These are phyloP conservation scores for Iphiclides podalirius DNA, from an alignment of 2,888 invertebrate genomes.

Conservation along the genomic window DNA sequence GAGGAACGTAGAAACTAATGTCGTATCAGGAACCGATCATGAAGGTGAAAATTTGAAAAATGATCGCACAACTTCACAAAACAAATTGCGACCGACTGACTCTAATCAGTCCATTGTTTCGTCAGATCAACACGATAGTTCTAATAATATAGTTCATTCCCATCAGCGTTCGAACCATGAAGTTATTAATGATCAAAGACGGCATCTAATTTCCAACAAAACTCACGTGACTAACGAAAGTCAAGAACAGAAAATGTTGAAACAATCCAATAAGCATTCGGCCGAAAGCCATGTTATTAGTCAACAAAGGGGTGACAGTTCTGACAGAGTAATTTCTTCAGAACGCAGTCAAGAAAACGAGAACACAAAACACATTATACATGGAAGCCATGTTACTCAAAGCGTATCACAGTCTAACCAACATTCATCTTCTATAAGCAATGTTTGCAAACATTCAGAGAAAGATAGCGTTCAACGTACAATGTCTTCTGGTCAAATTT, in stretches of 20 bases:
- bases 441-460: constrained; percentile 5
- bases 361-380: constrained; percentile 16
- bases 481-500: constrained; percentile 12
- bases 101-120: constrained; percentile 22
- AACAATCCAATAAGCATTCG: constrained; percentile 25
- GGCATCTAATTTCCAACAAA: constrained; percentile 28
- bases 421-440: constrained; percentile 5
- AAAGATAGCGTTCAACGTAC: constrained; percentile 6
- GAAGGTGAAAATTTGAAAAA: constrained; percentile 30
- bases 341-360: constrained; percentile 31
- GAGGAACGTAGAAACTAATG: constrained; percentile 84
- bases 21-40: constrained; percentile 46
- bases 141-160: constrained; percentile 20
- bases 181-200: constrained; percentile 18
- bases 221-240: constrained; percentile 30
- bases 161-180: constrained; percentile 20
- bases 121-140: constrained; percentile 16
- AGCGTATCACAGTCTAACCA: constrained; percentile 12
- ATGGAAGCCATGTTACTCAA: constrained; percentile 17
- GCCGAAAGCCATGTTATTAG: constrained; percentile 23
- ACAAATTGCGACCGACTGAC: constrained; percentile 15
- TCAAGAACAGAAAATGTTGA: constrained; percentile 26
- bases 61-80: constrained; percentile 31
- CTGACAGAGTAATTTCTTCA: constrained; percentile 42
- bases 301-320: constrained; percentile 37